Evolutionary conservation across 2,797 vertebrate species (phyloP), one percentile per base, ranked within the genome.

Genomic region (Naso thynnoides): DNA sequence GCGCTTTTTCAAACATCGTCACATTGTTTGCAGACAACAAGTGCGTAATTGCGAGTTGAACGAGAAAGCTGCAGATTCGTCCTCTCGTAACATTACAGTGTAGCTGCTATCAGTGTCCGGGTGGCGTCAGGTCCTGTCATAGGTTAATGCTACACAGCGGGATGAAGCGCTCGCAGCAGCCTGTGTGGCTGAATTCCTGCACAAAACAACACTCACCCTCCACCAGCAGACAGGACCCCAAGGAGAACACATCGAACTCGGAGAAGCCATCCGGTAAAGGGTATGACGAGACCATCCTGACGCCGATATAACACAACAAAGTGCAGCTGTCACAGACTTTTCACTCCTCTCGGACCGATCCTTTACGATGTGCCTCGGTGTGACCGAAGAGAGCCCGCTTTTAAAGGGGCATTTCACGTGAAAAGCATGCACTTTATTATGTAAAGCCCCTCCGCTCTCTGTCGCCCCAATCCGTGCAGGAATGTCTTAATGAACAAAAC

Each of bases 221-320:
- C 68, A 97, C 93, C 74, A 99, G 94, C 58, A 99, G 95, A 81
- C 95, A 93, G 0, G 95, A 97, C 75, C 97, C 96, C 50, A 99
- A 90, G 26, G 94, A 95, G 89, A 98, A 97, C 83, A 98, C 96
- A 54, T 99, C 97, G 23, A 96, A 91, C 31, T 99, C 97, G 64
- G 95, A 93, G 88, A 99, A 99, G 78, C 97, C 97, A 48, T 96
- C 92, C 27, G 96, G 96, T 73, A 97, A 82, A 54, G 96, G 91
- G 70, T 95, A 90, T 8, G 96, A 90, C 57, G 94, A 90, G 45
- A 96, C 95, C 97, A 99, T 99, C 55, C 83, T 94, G 79, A 55
- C 83, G 60, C 56, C 70, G 83, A 71, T 55, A 75, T 56, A 39
- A 79, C 65, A 36, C 76, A 55, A 62, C 62, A 78, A 79, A 74